Evolutionary conservation across 2,797 vertebrate genomes (phyloP).

Genomic region (Eremophila alpestris): DNA sequence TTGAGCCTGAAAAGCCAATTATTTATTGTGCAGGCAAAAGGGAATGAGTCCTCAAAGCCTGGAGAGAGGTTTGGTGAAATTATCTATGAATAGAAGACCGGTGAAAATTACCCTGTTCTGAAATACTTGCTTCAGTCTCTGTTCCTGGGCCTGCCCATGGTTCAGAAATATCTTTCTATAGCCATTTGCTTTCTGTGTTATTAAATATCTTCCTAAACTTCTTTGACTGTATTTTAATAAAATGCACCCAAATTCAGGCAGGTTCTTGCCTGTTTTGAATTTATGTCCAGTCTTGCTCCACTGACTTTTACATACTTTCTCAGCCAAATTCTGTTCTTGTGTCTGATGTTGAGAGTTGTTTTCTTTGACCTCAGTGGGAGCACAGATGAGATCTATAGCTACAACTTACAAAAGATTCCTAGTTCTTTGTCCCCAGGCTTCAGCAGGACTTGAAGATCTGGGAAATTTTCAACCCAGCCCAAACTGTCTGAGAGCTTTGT

Average conservation of each 20-base stretch:
- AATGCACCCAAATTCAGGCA: background rate
- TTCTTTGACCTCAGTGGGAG: background rate
- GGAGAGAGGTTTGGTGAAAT: background rate
- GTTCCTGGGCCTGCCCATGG: background rate
- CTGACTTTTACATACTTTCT: background rate
- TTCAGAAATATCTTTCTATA: background rate
- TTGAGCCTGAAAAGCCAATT: background rate
- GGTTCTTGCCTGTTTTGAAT: background rate
- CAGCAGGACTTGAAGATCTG: background rate
- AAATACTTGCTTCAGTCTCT: background rate
- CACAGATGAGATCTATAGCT: background rate
- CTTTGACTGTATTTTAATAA: background rate
- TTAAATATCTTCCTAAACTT: background rate
- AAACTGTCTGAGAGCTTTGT: background rate
- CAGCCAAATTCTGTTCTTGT: background rate
- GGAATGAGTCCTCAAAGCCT: background rate
- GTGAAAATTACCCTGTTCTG: background rate
- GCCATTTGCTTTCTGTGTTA: background rate
- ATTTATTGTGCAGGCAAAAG: background rate
- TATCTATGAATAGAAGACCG: background rate
- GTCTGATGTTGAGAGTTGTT: background rate
- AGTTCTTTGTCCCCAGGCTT: background rate
- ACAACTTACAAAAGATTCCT: background rate
- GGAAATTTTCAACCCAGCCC: constrained; percentile 4
- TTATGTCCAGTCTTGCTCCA: background rate